Percentiles rank a stretch among this genome's conserved stretches.
phyloP scores from a whole-genome alignment of 2,888 invertebrate genomes.

The Monoplex corrugatus region DNA sequence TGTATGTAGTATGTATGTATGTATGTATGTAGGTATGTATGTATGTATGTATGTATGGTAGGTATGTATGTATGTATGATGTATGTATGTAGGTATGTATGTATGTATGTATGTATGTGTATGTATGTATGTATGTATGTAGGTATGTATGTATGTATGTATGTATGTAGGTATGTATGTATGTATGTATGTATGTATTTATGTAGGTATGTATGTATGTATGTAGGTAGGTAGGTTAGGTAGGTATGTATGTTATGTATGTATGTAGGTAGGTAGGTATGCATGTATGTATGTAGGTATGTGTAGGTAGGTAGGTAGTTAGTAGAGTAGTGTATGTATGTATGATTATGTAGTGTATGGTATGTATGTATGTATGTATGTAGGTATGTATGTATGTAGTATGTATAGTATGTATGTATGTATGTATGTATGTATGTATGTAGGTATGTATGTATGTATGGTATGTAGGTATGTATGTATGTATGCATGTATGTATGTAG shows the following conservation, averaged over 20 bases:
- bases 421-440: neutral
- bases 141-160: neutral
- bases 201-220: too few relatives aligned
- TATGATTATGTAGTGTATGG: too few relatives aligned
- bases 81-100: neutral
- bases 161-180: neutral
- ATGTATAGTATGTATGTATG: neutral
- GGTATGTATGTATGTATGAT: too few relatives aligned
- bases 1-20: too few relatives aligned
- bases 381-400: neutral
- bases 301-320: neutral
- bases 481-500: too few relatives aligned
- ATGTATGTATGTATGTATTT: neutral
- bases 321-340: too few relatives aligned
- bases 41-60: too few relatives aligned
- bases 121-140: neutral
- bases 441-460: neutral
- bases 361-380: neutral
- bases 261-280: neutral
- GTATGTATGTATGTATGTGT: neutral
- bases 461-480: too few relatives aligned
- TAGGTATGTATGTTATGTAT: too few relatives aligned
- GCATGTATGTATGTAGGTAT: neutral
- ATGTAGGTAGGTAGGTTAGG: too few relatives aligned
- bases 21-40: too few relatives aligned